Evolutionary conservation across 2,113 vertebrate genomes (phyloP), one percentile per base, ranked within the genome.

Genomic region (Axis porcinus): DNA sequence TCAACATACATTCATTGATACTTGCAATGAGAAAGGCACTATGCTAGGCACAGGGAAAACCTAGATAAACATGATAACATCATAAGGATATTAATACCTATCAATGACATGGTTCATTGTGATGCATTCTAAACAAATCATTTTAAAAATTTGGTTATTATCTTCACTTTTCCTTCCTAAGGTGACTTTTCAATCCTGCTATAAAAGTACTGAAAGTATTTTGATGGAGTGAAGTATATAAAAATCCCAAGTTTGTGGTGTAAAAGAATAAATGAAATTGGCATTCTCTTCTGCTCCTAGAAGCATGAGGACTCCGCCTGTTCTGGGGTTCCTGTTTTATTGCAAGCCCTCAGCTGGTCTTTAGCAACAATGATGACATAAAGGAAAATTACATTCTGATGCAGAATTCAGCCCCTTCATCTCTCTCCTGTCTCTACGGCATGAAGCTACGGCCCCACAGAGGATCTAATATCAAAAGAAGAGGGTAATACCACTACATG

Each of bases 391-490:
- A 36, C 10, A 1, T 93, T 95, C 11, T 3, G 3, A 55, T 92
- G 96, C 92, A 95, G 57, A 88, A 40, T 62, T 40, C 96, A 86
- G 55, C 81, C 97, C 94, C 97, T 97, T 97, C 36, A 95, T 97
- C 97, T 98, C 91, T 45, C 87, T 96, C 86, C 97, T 62, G 36
- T 98, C 79, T 91, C 92, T 96, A 67, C 93, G 94, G 54, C 94
- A 93, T 58, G 86, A 95, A 95, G 16, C 3, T 12, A 47, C 96
- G 70, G 91, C 86, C 95, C 98, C 54, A 70, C 8, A 33, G 91
- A 87, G 97, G 97, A 98, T 98, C 97, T 98, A 57, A 93, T 98
- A 98, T 97, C 98, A 98, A 98, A 98, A 98, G 98, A 94, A 92
- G 95, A 97, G 96, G 83, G 81, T 94, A 97, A 97, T 97, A 85